phyloP scores from a whole-genome alignment of 2,113 vertebrate species.

The Odontophorus gujanensis region DNA sequence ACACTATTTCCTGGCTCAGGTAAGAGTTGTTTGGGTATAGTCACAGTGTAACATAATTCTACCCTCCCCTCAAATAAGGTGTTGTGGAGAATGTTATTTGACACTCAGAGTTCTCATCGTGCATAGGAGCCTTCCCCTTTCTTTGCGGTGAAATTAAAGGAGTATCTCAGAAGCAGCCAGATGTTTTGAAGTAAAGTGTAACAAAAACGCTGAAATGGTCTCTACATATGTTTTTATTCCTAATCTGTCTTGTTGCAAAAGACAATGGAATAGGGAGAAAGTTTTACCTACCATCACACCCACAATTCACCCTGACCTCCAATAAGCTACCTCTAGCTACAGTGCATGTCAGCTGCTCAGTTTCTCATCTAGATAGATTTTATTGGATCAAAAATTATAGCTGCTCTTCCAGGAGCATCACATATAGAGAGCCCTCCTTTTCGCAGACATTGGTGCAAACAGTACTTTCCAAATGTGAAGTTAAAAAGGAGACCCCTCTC shows the following conservation, averaged over 20 bases:
- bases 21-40: background rate
- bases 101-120: background rate
- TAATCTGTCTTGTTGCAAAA: background rate
- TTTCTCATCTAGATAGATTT: background rate
- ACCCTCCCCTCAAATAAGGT: background rate
- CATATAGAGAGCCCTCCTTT: background rate
- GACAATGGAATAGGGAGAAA: background rate
- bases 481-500: background rate
- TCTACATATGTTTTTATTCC: conserved; percentile 1
- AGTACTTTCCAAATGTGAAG: background rate
- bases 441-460: background rate
- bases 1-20: background rate
- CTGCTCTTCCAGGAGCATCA: background rate
- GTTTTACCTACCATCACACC: background rate
- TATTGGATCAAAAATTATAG: background rate
- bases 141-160: background rate
- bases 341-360: background rate
- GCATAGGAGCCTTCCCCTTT: background rate
- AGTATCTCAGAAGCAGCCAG: background rate
- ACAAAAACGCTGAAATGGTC: background rate
- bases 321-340: background rate
- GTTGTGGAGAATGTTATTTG: background rate
- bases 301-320: background rate
- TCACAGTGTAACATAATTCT: background rate
- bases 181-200: background rate